Conservation (phyloP, 2,888 invertebrate species). For the Muscina levida region DNA sequence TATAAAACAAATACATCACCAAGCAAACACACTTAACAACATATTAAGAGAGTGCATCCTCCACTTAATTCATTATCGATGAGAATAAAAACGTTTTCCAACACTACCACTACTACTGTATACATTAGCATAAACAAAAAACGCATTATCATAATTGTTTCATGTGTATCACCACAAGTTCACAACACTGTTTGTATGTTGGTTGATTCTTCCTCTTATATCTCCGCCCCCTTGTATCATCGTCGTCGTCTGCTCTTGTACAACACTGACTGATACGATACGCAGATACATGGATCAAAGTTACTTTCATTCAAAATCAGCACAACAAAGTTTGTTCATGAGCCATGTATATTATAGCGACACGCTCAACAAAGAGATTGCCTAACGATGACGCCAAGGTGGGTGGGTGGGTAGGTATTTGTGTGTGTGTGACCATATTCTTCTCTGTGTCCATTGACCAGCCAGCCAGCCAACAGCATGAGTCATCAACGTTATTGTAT, state of each 20-base stretch:
- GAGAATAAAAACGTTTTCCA: slow-evolving; percentile 54
- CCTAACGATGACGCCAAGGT: slow-evolving; percentile 36
- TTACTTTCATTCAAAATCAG: slow-evolving; percentile 22
- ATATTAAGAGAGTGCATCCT: no score
- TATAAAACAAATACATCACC: no score
- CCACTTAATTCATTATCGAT: no score
- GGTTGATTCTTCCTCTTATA: neutral
- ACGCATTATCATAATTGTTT: slow-evolving; percentile 27
- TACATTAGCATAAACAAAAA: slow-evolving; percentile 30
- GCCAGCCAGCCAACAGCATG: slow-evolving; percentile 38
- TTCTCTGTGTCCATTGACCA: slow-evolving; percentile 52
- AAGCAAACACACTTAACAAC: no score
- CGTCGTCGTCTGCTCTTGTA: neutral
- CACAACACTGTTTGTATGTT: slow-evolving; percentile 10
- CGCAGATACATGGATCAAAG: slow-evolving; percentile 49
- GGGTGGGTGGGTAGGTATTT: no score
- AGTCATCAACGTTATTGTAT: slow-evolving; percentile 46
- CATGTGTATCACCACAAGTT: slow-evolving; percentile 2
- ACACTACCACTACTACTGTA: slow-evolving; percentile 52
- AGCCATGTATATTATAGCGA: slow-evolving; percentile 24
- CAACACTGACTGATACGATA: slow-evolving; percentile 26
- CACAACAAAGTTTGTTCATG: slow-evolving; percentile 43
- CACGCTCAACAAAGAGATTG: slow-evolving; percentile 22
- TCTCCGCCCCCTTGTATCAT: neutral
- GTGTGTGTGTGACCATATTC: slow-evolving; percentile 32